Percentiles rank a stretch among this genome's conserved stretches.
Evolutionary conservation across 2,797 vertebrate species (phyloP).

Genomic region (Schizopygopsis pylzovi): DNA sequence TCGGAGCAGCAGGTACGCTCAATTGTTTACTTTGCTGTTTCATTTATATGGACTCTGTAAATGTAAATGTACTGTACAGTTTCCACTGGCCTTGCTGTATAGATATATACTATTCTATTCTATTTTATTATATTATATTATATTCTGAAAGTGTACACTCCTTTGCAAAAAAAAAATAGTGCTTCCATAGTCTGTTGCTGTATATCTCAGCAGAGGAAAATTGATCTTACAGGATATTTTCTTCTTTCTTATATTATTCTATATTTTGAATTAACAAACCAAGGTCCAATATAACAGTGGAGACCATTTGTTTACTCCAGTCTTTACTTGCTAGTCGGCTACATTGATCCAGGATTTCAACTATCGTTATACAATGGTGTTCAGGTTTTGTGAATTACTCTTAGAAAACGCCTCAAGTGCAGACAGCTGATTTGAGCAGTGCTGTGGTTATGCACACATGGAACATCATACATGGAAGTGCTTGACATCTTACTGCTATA

Average conservation of each 20-base stretch:
- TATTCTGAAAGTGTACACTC: not conserved
- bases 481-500: not conserved
- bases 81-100: not conserved
- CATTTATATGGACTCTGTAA: too few relatives aligned
- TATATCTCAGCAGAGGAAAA: not conserved
- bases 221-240: not conserved
- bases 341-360: not conserved
- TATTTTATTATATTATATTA: not conserved
- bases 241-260: not conserved
- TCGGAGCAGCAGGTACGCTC: too few relatives aligned
- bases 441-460: slow-evolving; percentile 2
- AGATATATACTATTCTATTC: not conserved
- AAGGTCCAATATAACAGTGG: not conserved
- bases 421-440: not conserved
- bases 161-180: not conserved
- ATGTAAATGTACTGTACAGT: not conserved
- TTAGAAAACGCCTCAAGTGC: not conserved
- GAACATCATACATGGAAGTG: slow-evolving; percentile 17
- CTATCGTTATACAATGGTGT: not conserved
- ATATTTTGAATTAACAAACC: not conserved
- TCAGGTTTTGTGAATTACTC: not conserved
- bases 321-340: not conserved
- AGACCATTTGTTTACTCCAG: not conserved
- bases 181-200: not conserved
- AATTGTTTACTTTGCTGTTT: too few relatives aligned